phyloP scores from a whole-genome alignment of 2,888 invertebrate species.

The Drosophila atroscutellata region DNA sequence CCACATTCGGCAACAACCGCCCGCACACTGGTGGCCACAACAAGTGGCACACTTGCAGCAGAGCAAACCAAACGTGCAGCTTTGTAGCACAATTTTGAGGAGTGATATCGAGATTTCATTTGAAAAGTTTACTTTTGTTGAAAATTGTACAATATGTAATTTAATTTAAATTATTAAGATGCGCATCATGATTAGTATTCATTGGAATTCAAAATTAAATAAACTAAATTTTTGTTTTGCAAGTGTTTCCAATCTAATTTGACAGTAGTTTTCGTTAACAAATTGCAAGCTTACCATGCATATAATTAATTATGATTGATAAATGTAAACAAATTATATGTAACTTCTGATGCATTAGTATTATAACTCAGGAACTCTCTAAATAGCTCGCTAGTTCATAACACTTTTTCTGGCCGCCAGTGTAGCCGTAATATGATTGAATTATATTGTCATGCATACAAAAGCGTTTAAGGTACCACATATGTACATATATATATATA shows the following conservation, averaged over 20 bases:
- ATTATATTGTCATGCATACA: constrained; percentile 50
- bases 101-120: neutral
- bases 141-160: neutral
- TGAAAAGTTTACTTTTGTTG: neutral
- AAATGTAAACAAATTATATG: too few species aligned
- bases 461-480: constrained; percentile 22
- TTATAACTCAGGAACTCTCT: neutral
- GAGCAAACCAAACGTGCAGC: neutral
- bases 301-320: neutral
- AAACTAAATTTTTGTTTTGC: neutral
- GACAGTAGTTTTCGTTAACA: neutral
- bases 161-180: neutral
- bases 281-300: neutral
- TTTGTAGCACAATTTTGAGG: constrained; percentile 3
- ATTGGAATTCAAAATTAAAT: neutral
- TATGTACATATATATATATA: constrained; percentile 11
- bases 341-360: neutral
- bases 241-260: neutral
- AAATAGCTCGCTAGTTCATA: neutral
- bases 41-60: constrained; percentile 3
- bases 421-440: constrained; percentile 46
- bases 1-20: neutral
- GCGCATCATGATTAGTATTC: neutral
- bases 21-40: constrained; percentile 33
- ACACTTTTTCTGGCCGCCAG: constrained; percentile 29